Evolutionary conservation across 2,797 vertebrate species (phyloP).

Genomic region (Ciconia nigra): DNA sequence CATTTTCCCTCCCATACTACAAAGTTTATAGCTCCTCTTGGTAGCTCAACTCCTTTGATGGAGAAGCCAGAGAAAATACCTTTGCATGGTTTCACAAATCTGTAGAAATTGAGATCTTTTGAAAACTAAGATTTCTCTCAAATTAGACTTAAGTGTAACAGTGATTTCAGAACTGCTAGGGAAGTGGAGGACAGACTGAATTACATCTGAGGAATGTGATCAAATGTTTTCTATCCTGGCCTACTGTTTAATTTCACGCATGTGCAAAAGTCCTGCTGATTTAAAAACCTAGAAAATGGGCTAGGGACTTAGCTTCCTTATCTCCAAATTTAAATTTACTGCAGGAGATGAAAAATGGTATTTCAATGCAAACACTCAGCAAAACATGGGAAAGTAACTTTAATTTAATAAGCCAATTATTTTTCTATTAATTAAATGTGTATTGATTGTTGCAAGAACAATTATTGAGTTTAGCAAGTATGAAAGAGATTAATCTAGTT

Average conservation of each 20-base stretch:
- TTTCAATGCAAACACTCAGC: conserved; percentile 28
- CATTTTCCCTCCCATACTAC: background rate
- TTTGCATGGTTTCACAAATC: background rate
- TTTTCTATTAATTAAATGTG: conserved; percentile 74
- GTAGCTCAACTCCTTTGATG: background rate
- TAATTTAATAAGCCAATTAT: conserved; percentile 72
- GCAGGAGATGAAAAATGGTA: conserved; percentile 16
- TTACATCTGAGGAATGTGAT: background rate
- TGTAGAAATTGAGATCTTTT: background rate
- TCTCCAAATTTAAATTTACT: conserved; percentile 12
- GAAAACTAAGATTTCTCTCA: background rate
- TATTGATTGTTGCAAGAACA: conserved; percentile 72
- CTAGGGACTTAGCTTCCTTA: background rate
- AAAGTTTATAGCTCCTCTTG: background rate
- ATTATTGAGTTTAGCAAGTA: conserved; percentile 70
- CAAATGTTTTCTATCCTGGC: background rate
- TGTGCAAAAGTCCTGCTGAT: background rate
- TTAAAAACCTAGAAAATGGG: background rate
- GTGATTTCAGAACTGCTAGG: background rate
- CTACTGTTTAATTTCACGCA: background rate
- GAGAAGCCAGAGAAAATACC: background rate
- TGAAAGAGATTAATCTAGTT: conserved; percentile 73
- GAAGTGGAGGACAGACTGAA: fast-evolving
- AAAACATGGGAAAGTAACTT: conserved; percentile 54
- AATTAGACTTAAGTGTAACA: background rate